Conservation (phyloP, 2,797 vertebrate genomes). For the Alosa sapidissima region DNA sequence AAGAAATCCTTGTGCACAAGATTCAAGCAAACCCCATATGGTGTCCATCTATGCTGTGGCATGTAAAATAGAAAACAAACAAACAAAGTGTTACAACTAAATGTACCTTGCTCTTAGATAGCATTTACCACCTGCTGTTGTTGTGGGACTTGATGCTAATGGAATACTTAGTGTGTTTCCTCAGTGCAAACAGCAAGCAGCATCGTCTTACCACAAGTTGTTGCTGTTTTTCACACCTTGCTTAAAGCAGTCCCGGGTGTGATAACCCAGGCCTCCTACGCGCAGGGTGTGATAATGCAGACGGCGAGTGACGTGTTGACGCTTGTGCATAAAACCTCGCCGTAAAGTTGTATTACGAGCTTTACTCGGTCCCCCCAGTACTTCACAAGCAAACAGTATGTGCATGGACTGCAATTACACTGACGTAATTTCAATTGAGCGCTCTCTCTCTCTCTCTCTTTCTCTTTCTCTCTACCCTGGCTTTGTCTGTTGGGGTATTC, state of each 20-base stretch:
- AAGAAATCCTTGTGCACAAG: slow-evolving; percentile 4
- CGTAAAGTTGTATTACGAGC: slow-evolving; percentile 52
- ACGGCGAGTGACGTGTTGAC: slow-evolving; percentile 35
- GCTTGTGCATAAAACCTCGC: slow-evolving; percentile 52
- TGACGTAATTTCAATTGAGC: slow-evolving; percentile 38
- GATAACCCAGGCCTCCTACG: slow-evolving; percentile 45
- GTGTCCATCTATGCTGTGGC: neutral
- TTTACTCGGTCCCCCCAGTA: slow-evolving; percentile 51
- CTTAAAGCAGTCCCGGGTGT: slow-evolving; percentile 40
- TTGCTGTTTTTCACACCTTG: slow-evolving; percentile 59
- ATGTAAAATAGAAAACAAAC: slow-evolving; percentile 37
- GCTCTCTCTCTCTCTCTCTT: neutral
- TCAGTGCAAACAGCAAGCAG: slow-evolving; percentile 49
- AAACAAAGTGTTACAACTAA: neutral
- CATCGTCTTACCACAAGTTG: slow-evolving; percentile 61
- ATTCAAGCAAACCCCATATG: neutral
- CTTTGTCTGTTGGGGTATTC: slow-evolving; percentile 19
- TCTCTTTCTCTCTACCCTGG: neutral
- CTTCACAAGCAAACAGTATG: slow-evolving; percentile 57
- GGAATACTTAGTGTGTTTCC: slow-evolving; percentile 55
- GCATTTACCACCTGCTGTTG: slow-evolving; percentile 40
- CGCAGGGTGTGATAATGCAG: slow-evolving; percentile 38
- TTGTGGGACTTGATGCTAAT: slow-evolving; percentile 53
- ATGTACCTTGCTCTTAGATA: slow-evolving; percentile 23
- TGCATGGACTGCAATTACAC: slow-evolving; percentile 49